Evolutionary conservation across 2,113 vertebrate genomes (phyloP).

Genomic region (Cygnus atratus): DNA sequence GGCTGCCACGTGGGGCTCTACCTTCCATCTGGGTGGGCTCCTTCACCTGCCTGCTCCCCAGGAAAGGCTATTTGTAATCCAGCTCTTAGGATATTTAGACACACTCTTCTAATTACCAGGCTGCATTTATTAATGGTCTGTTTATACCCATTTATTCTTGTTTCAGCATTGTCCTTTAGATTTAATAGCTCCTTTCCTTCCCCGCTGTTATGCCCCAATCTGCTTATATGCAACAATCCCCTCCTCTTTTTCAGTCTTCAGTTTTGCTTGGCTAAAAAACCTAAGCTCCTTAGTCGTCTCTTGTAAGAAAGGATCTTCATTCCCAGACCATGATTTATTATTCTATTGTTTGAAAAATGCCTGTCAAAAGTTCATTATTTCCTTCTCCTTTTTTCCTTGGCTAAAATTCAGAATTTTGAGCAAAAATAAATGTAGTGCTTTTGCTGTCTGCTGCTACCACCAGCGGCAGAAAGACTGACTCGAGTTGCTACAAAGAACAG

Average conservation of each 20-base stretch:
- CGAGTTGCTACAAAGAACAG: neutral
- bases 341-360: slow-evolving; percentile 27
- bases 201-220: slow-evolving; percentile 18
- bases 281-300: slow-evolving; percentile 52
- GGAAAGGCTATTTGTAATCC: neutral
- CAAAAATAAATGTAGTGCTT: neutral
- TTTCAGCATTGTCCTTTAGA: neutral
- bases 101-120: slow-evolving; percentile 10
- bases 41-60: neutral
- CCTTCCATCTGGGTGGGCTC: neutral
- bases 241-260: slow-evolving; percentile 19
- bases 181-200: slow-evolving; percentile 35
- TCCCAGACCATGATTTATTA: slow-evolving; percentile 4
- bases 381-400: neutral
- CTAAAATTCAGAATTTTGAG: slow-evolving; percentile 37
- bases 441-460: neutral
- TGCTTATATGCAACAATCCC: neutral
- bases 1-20: neutral
- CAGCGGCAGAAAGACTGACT: neutral
- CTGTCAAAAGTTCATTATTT: slow-evolving; percentile 36
- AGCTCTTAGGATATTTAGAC: neutral
- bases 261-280: slow-evolving; percentile 19
- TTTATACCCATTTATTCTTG: slow-evolving; percentile 24
- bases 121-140: slow-evolving; percentile 11
- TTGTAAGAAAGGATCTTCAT: slow-evolving; percentile 28